Conservation (phyloP, 2,888 invertebrate species). For the Hirtodrosophila trivittata region DNA sequence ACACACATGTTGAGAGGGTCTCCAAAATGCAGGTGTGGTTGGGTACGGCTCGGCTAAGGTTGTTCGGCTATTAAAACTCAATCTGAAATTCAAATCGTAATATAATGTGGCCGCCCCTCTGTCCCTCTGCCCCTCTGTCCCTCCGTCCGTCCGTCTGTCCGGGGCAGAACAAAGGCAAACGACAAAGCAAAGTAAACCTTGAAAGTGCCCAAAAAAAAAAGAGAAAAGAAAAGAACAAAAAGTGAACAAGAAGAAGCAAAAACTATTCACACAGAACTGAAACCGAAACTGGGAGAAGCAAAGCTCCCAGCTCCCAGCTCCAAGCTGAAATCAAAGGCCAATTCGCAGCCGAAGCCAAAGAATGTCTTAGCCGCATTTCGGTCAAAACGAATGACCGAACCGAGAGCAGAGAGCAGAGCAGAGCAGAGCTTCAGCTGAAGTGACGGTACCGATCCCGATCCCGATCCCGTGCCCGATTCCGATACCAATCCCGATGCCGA, state of each 20-base stretch:
- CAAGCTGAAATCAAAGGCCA: constrained; percentile 60
- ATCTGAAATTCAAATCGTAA: constrained; percentile 79
- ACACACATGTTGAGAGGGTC: constrained; percentile 10
- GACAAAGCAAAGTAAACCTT: constrained; percentile 55
- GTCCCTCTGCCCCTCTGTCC: constrained; percentile 28
- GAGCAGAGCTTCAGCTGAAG: too few relatives aligned
- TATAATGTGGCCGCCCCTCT: constrained; percentile 57
- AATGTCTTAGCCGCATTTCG: constrained; percentile 64
- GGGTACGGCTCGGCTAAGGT: constrained; percentile 13
- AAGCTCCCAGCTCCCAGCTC: constrained; percentile 1
- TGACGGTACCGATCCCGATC: background rate
- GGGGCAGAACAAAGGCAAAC: constrained; percentile 58
- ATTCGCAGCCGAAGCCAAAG: constrained; percentile 47
- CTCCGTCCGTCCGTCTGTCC: constrained; percentile 1
- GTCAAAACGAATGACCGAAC: constrained; percentile 42
- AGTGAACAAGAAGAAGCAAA: constrained; percentile 24
- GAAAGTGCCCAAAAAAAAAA: constrained; percentile 47
- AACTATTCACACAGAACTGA: constrained; percentile 69
- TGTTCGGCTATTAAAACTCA: constrained; percentile 76
- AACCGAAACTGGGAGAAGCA: constrained; percentile 9
- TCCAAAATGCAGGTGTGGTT: constrained; percentile 61
- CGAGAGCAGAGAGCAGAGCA: background rate
- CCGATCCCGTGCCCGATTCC: background rate
- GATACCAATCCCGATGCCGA: constrained; percentile 1
- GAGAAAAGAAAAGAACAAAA: constrained; percentile 1